phyloP scores from a whole-genome alignment of 2,888 invertebrate genomes.

The Ommatoiulus sabulosus region DNA sequence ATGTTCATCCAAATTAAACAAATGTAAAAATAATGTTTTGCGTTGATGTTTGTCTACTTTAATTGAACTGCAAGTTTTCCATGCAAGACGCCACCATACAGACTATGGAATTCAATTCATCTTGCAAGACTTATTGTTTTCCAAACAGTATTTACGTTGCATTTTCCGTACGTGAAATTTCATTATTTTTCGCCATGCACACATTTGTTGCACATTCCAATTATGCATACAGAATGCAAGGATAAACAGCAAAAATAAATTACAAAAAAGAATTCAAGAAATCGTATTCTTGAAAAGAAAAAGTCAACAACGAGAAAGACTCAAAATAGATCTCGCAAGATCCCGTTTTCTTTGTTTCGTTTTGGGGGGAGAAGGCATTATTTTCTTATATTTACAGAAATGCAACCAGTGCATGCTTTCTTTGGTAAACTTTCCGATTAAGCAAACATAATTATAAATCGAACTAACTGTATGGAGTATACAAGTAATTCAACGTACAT shows the following conservation, averaged over 20 bases:
- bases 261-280: neutral
- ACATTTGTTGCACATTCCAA: neutral
- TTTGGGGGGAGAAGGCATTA: neutral
- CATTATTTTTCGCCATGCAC: neutral
- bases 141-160: neutral
- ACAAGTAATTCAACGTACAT: neutral
- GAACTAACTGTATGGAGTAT: neutral
- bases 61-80: neutral
- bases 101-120: neutral
- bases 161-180: neutral
- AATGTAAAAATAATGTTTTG: neutral
- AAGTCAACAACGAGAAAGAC: neutral
- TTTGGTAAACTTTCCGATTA: neutral
- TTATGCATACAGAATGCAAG: neutral
- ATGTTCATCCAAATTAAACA: no score
- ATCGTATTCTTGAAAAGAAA: neutral
- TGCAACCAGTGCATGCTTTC: neutral
- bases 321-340: neutral
- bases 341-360: constrained; percentile 1
- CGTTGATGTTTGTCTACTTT: constrained; percentile 21
- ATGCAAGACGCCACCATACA: neutral
- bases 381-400: neutral
- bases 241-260: neutral
- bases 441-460: neutral
- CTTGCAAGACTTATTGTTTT: neutral